Evolutionary conservation across 2,888 invertebrate species (phyloP), one percentile per base, ranked within the genome.

Genomic region (Celastrina argiolus): DNA sequence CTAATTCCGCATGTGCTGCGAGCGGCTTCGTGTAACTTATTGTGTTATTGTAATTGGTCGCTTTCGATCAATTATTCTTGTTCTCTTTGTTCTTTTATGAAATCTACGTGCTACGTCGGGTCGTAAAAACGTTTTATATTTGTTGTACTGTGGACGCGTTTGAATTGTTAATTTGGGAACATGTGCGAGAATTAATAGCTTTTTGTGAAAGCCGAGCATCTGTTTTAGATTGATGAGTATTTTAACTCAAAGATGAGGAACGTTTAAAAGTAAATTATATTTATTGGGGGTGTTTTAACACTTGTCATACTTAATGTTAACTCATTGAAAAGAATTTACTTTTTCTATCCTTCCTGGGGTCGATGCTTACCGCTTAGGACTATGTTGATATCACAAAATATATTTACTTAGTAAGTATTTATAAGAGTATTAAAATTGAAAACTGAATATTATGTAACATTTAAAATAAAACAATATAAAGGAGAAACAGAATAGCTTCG

Each of bases 101-200:
- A 34, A 51, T 16, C 18, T 51, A 1, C 22, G n/a, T n/a, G n/a
- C n/a, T n/a, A 31, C 12, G n/a, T 28, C 2, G 3, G 28, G 7
- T 31, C 58, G 28, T 31, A 58, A 58, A 58, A 28, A 45, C 45
- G 1, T n/a, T 36, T 36, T 36, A 31, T 36, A 36, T 1, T 31
- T 5, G 3, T 31, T 59, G 31, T 39, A 6, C 22, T 22, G 2
- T 59, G 22, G 3, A 22, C 39, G 61, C 61, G 39, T 12, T 39
- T 61, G 10, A 18, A 34, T 59, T 16, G 22, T 58, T 58, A 58
- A 28, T 31, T 31, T 22, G 2, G 34, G 8, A 18, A 3, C 39
- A 36, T 61, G 39, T 39, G 61, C 39, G 26, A 39, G 61, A 61
- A 61, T 61, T 22, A 61, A 61, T 61, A 39, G 26, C 5, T 22